Conservation (phyloP, 2,888 invertebrate genomes). For the Adineta ricciae region DNA sequence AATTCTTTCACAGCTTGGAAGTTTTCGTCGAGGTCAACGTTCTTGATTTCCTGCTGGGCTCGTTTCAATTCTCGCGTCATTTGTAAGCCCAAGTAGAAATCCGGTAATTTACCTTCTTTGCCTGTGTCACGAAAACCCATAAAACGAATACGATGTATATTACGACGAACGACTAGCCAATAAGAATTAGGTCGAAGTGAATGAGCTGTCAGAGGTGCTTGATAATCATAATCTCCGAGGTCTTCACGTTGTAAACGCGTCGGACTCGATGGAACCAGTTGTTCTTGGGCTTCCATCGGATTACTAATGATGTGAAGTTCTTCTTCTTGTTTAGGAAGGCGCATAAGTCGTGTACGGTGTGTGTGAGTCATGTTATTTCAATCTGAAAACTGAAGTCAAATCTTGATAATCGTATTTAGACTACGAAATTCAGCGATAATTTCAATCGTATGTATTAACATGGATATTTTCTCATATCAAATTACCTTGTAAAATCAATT, state of each 20-base stretch:
- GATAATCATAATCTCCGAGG: not conserved
- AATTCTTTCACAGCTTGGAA: not conserved
- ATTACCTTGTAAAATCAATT: too few species aligned
- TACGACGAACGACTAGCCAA: not conserved
- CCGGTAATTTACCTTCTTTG: not conserved
- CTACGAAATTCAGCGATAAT: too few species aligned
- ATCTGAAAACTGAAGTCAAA: too few species aligned
- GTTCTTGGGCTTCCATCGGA: not conserved
- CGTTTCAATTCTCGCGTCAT: not conserved
- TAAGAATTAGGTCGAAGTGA: not conserved
- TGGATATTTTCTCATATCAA: too few species aligned
- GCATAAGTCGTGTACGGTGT: not conserved
- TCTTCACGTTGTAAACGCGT: too few species aligned
- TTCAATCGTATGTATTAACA: too few species aligned
- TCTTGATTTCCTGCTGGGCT: not conserved
- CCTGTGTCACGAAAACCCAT: not conserved
- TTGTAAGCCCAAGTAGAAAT: not conserved
- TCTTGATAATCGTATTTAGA: too few species aligned
- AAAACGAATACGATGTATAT: slow-evolving; percentile 18
- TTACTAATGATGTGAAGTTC: not conserved
- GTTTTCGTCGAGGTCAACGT: not conserved
- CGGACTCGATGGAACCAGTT: not conserved
- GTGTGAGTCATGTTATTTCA: not conserved
- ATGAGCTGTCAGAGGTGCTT: not conserved
- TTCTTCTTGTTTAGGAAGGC: not conserved